A percentile compares a stretch with the other conserved stretches of the same genome.
These are phyloP conservation scores for Automeris io DNA, from an alignment of 2,888 invertebrate species.

Conservation along the genomic window DNA sequence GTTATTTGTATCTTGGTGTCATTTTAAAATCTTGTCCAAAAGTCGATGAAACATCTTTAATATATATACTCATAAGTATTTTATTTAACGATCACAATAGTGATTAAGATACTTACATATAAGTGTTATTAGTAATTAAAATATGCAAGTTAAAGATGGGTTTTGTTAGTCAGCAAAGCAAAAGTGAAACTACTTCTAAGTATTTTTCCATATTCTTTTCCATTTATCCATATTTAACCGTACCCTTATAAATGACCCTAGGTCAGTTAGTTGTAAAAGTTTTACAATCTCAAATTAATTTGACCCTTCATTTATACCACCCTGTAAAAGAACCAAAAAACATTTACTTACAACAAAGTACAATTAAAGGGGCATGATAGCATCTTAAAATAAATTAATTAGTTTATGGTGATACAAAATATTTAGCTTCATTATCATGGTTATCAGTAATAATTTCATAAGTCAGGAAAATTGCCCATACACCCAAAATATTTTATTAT, in stretches of 20 bases:
- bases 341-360: slow-evolving; percentile 14
- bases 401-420: no score
- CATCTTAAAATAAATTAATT: neutral
- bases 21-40: no score
- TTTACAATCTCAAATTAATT: slow-evolving; percentile 18
- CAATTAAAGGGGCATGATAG: slow-evolving; percentile 9
- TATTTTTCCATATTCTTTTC: slow-evolving; percentile 16
- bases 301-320: slow-evolving; percentile 49
- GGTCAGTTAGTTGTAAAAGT: slow-evolving; percentile 16
- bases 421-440: no score
- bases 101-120: slow-evolving; percentile 13
- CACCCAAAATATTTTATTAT: no score
- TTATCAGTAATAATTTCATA: no score
- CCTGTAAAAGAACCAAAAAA: slow-evolving; percentile 55
- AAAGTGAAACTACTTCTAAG: slow-evolving; percentile 23
- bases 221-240: slow-evolving; percentile 15
- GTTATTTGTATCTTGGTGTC: no score
- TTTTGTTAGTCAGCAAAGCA: slow-evolving; percentile 53
- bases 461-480: no score
- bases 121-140: slow-evolving; percentile 17
- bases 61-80: slow-evolving; percentile 11
- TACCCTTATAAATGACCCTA: slow-evolving; percentile 9
- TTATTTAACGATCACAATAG: no score
- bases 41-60: neutral
- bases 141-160: slow-evolving; percentile 9